Evolutionary conservation across 2,113 vertebrate genomes (phyloP), one percentile per base, ranked within the genome.

Genomic region (Tupaia chinensis): DNA sequence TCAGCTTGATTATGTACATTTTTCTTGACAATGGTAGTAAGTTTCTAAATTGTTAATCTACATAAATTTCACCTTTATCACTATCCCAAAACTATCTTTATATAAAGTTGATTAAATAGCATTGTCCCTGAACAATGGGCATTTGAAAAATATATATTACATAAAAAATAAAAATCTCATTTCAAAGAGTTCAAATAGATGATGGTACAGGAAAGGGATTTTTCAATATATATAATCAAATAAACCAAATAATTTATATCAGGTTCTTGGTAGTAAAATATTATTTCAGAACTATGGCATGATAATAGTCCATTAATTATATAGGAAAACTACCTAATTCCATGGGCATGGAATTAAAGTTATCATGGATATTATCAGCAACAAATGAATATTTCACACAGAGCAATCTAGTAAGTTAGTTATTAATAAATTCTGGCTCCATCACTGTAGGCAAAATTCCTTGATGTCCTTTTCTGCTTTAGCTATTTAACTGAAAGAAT

Each of bases 11-110:
- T 87, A 72, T 65, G 72, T 86, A 73, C 77, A 20, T 34, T 89
- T 95, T 83, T 56, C 53, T 93, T 44, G 9, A 73, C 16, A 91
- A 81, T n/a, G 84, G 20, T 53, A 65, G 9, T 60, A 20, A 92
- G 58, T 53, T 87, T 70, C 86, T 27, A 89, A 89, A 92, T 69
- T 74, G 61, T 92, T 79, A 93, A 87, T 94, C 63, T 87, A 32
- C 91, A 61, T 86, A 93, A 97, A 89, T 87, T 89, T 89, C 66
- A 91, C 81, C 93, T 86, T 91, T 88, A 95, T 94, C 32, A 72
- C 69, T 86, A 87, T 16, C 78, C 56, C 65, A 90, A 81, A 81
- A 61, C 61, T 83, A 54, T 83, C 70, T 85, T 91, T 87, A 61
- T 86, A 85, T 90, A n/a, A 90, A 93, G n/a, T 60, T 93, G 81